Conservation (phyloP, 1,140 invertebrate species). For the Drosophila pseudoananassae region DNA sequence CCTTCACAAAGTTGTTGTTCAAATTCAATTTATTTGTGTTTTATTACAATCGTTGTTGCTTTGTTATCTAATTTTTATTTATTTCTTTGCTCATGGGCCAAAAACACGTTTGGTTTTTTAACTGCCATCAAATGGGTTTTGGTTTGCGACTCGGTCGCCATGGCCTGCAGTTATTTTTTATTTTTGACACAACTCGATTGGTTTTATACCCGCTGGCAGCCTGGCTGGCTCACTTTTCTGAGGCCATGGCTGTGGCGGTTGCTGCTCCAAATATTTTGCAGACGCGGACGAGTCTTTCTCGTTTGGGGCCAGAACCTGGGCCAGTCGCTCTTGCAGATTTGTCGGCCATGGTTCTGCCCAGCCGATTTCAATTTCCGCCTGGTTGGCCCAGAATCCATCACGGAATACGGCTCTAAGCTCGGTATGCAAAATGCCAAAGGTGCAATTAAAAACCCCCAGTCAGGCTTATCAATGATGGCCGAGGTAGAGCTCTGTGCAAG, state of each 20-base stretch:
- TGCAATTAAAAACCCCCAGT: slow-evolving; percentile 67
- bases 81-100: slow-evolving; percentile 60
- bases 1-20: slow-evolving; percentile 61
- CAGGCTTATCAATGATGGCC: slow-evolving; percentile 73
- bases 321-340: slow-evolving; percentile 15
- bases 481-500: slow-evolving; percentile 50
- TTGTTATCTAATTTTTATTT: slow-evolving; percentile 18
- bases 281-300: slow-evolving; percentile 67
- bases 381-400: slow-evolving; percentile 27
- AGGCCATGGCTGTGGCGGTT: slow-evolving; percentile 55
- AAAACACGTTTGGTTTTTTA: slow-evolving; percentile 71
- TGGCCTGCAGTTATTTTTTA: slow-evolving; percentile 68
- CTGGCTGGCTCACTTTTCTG: slow-evolving; percentile 26
- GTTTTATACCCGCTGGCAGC: slow-evolving; percentile 32
- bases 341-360: slow-evolving; percentile 27
- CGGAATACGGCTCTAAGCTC: slow-evolving; percentile 1
- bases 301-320: slow-evolving; percentile 45
- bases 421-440: slow-evolving; percentile 75
- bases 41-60: slow-evolving; percentile 54
- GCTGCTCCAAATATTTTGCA: slow-evolving; percentile 69
- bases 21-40: slow-evolving; percentile 72
- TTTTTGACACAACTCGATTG: slow-evolving; percentile 63
- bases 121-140: slow-evolving; percentile 61
- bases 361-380: slow-evolving; percentile 58
- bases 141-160: slow-evolving; percentile 55